Conservation (phyloP, 2,888 invertebrate species). For the Gibbula magus region DNA sequence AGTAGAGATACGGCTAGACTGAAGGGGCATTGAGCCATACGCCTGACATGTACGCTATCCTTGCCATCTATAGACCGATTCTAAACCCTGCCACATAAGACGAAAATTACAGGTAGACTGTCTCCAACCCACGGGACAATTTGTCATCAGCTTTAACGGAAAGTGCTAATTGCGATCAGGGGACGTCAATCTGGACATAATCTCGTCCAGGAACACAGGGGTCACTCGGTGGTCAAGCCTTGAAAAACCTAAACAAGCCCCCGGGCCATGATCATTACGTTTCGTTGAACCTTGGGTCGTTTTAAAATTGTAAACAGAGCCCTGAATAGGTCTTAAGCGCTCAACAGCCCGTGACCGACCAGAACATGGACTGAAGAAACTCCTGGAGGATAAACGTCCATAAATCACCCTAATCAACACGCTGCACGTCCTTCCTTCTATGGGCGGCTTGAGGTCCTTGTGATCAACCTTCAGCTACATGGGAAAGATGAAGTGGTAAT, state of each 20-base stretch:
- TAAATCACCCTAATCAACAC: slow-evolving; percentile 17
- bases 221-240: slow-evolving; percentile 7
- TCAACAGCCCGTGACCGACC: slow-evolving; percentile 10
- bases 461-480: background rate
- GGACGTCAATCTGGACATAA: slow-evolving; percentile 7
- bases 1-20: background rate
- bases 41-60: background rate
- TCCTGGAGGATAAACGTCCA: slow-evolving; percentile 2
- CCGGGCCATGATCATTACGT: slow-evolving; percentile 15
- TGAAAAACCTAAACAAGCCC: background rate
- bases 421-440: background rate
- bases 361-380: slow-evolving; percentile 7
- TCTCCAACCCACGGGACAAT: background rate
- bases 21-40: background rate
- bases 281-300: slow-evolving; percentile 7
- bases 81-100: slow-evolving; percentile 12
- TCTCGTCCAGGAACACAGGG: slow-evolving; percentile 10
- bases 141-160: slow-evolving; percentile 25
- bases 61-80: background rate
- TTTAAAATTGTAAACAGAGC: slow-evolving; percentile 21
- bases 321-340: background rate
- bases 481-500: slow-evolving; percentile 11
- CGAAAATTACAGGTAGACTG: slow-evolving; percentile 19
- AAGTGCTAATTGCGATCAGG: slow-evolving; percentile 20
- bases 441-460: background rate